Evolutionary conservation across 2,797 vertebrate species (phyloP).

Genomic region (Mormyrus hasselquistii): DNA sequence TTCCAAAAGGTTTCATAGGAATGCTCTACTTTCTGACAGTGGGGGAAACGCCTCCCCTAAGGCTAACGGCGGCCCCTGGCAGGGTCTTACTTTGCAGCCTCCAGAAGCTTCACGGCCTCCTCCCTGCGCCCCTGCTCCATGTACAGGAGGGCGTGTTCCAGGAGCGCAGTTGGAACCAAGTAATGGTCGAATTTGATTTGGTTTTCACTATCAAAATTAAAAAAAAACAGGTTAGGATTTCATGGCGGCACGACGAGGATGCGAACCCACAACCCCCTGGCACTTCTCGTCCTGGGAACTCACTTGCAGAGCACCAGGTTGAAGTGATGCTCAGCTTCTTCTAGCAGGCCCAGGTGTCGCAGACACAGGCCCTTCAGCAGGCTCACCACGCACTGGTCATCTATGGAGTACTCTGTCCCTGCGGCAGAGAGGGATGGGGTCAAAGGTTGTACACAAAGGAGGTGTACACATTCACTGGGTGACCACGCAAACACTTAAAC

Average conservation of each 20-base stretch:
- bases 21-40: background rate
- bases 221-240: slow-evolving; percentile 19
- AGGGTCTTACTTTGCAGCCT: slow-evolving; percentile 81
- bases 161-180: slow-evolving; percentile 87
- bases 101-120: slow-evolving; percentile 82
- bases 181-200: slow-evolving; percentile 97
- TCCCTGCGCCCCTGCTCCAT: slow-evolving; percentile 76
- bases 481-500: background rate
- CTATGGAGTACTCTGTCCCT: slow-evolving; percentile 78
- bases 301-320: slow-evolving; percentile 71
- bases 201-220: slow-evolving; percentile 69
- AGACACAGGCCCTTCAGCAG: slow-evolving; percentile 89
- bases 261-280: background rate
- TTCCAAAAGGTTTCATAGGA: background rate
- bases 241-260: background rate
- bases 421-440: slow-evolving; percentile 29
- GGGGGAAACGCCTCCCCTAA: background rate
- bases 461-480: background rate
- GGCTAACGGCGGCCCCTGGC: background rate
- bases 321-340: slow-evolving; percentile 89
- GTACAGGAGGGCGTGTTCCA: slow-evolving; percentile 86
- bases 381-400: slow-evolving; percentile 87
- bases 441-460: background rate
- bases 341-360: slow-evolving; percentile 80
- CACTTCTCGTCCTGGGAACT: slow-evolving; percentile 34